Conservation (phyloP, 2,113 vertebrate genomes). For the Catagonus wagneri region DNA sequence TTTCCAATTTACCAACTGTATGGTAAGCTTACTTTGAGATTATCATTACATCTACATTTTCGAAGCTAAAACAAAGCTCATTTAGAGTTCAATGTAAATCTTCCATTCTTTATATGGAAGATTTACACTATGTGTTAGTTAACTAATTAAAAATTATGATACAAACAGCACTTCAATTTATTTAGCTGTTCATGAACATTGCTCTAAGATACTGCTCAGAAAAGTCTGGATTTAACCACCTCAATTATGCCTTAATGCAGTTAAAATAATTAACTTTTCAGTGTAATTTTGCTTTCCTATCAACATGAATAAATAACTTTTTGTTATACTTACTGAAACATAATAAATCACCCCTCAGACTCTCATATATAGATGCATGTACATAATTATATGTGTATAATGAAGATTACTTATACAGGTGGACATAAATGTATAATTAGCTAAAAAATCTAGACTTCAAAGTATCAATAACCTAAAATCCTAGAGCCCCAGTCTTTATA, state of each 20-base stretch:
- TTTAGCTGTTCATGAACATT: constrained; percentile 51
- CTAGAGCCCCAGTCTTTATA: not conserved
- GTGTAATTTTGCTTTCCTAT: constrained; percentile 33
- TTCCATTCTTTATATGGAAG: not conserved
- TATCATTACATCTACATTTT: not conserved
- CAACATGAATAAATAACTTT: constrained; percentile 46
- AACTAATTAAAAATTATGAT: constrained; percentile 59
- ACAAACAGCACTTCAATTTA: constrained; percentile 44
- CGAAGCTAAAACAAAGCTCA: not conserved
- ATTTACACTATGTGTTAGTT: not conserved
- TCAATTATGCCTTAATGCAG: constrained; percentile 53
- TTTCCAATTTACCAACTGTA: not conserved
- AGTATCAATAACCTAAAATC: not conserved
- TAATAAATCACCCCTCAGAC: not conserved
- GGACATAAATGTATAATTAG: not conserved
- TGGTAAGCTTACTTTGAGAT: not conserved
- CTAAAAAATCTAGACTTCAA: not conserved
- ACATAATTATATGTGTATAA: not conserved
- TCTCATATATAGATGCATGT: not conserved
- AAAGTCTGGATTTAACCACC: constrained; percentile 45
- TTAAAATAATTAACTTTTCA: constrained; percentile 71
- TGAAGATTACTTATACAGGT: not conserved
- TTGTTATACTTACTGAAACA: constrained; percentile 23
- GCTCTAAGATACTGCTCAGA: constrained; percentile 53
- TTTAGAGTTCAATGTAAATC: not conserved